Evolutionary conservation across 2,797 vertebrate genomes (phyloP), one percentile per base, ranked within the genome.

Genomic region (Catharus ustulatus): DNA sequence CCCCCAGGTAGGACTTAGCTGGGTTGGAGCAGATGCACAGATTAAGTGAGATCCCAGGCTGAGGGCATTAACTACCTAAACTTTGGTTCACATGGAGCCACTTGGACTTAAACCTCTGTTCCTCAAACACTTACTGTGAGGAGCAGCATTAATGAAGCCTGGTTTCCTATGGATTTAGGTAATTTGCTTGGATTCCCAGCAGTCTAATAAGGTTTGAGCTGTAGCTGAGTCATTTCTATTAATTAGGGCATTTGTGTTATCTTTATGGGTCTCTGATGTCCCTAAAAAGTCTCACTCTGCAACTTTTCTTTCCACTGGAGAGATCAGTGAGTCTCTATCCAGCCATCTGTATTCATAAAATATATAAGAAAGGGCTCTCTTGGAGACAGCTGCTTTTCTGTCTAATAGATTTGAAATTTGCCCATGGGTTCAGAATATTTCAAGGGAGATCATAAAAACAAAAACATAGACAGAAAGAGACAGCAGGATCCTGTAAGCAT

Each of bases 251-350:
- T 90, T 95, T 2, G 4, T 90, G 82, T 91, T 81, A 86, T 95
- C 95, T 90, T 96, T 95, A 96, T 93, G 67, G 74, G 95, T 94
- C 95, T 94, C 94, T 73, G 26, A 66, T 93, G 94, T 74, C 77
- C 69, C 46, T 81, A 82, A 62, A 63, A 88, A 91, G 80, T 40
- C 90, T 96, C 93, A 67, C 87, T 82, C 79, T 78, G 80, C 55
- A 88, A 91, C 62, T 73, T 96, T 79, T 73, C 55, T 91, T 94
- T 90, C 59, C 17, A 2, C 20, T 0, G 34, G 67, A 87, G 87
- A 88, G 72, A 49, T 49, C 4, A 3, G 71, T 23, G 63, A 87
- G 85, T 91, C 87, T 90, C 94, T 71, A 16, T 82, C 63, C 94
- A 91, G 69, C 71, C 91, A 95, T 96, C 83, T 95, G 93, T 88